Percentiles rank a stretch among this genome's conserved stretches.
Evolutionary conservation across 2,797 vertebrate species (phyloP).

Genomic region (Hirundo rustica): DNA sequence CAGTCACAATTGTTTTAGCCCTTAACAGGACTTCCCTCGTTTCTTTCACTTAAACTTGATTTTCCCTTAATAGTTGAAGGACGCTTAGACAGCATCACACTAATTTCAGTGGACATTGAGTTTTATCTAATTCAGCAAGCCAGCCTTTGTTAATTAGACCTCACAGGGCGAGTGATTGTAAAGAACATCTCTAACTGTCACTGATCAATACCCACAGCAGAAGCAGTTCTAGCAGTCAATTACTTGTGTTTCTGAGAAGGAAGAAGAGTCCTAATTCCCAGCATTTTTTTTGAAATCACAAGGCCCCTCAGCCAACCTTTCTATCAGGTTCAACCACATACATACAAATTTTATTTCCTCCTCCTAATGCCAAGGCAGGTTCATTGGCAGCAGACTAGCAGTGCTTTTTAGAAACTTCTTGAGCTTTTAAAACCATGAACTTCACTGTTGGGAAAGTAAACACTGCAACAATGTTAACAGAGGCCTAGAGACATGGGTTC

Average conservation of each 20-base stretch:
- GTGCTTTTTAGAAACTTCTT: not conserved
- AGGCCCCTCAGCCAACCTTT: not conserved
- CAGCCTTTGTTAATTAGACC: constrained; percentile 79
- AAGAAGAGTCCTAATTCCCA: constrained; percentile 24
- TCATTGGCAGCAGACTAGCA: not conserved
- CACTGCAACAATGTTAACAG: not conserved
- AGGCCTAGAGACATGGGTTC: not conserved
- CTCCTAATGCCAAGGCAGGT: not conserved
- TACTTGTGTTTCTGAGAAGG: constrained; percentile 54
- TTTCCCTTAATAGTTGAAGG: constrained; percentile 75
- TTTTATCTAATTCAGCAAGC: constrained; percentile 85
- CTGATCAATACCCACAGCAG: constrained; percentile 71
- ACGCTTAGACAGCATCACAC: constrained; percentile 73
- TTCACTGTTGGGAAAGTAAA: not conserved
- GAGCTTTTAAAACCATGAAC: not conserved
- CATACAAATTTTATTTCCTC: not conserved
- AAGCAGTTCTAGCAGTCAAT: constrained; percentile 67
- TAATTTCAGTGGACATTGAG: constrained; percentile 80
- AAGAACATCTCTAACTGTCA: constrained; percentile 61
- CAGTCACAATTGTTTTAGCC: constrained; percentile 43
- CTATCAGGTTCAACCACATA: not conserved
- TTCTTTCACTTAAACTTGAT: constrained; percentile 71
- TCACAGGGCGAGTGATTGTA: constrained; percentile 64
- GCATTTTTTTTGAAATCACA: not conserved
- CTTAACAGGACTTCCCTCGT: constrained; percentile 41